Evolutionary conservation across 2,888 invertebrate species (phyloP), one percentile per base, ranked within the genome.

Genomic region (Leptothorax acervorum): DNA sequence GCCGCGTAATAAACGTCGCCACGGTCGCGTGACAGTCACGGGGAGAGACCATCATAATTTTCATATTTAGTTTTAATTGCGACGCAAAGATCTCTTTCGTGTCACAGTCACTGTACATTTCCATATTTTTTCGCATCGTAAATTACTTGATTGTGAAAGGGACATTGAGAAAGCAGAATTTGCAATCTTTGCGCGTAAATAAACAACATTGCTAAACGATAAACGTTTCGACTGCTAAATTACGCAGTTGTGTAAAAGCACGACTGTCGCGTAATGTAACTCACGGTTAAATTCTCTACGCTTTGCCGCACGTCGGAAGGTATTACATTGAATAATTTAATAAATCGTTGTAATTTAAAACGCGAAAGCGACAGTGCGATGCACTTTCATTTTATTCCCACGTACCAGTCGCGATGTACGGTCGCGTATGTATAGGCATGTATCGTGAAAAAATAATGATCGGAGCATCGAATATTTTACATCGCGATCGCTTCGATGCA

Each of bases 1-100:
- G 86, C 74, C 86, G 39, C 74, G 85, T 89, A 89, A 91, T 91
- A 88, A 88, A 88, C 87, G 87, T 86, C 87, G 75, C 48, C 15
- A 23, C 45, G 62, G 48, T 35, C 18, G 9, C 48, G 74, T 62
- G 60, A 42, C 0, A 55, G 28, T 68, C 53, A n/a, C 12, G 42
- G 23, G 15, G 2, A 8, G 23, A 28, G 53, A 51, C 12, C 28
- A 8, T 73, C 18, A 15, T 18, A 28, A 73, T 42, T 48, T n/a
- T 57, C n/a, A 15, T 48, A 31, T 42, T 66, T 76, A 42, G 9
- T 11, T 60, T 15, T 60, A 70, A 78, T 78, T 78, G 57, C 31
- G 42, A n/a, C 39, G 8, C 42, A 12, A 31, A 9, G 18, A 18
- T 42, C 55, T n/a, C 15, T 31, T n/a, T 45, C 12, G 15, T n/a